Evolutionary conservation across 2,888 invertebrate species (phyloP).

Genomic region (Eilema sororculum): DNA sequence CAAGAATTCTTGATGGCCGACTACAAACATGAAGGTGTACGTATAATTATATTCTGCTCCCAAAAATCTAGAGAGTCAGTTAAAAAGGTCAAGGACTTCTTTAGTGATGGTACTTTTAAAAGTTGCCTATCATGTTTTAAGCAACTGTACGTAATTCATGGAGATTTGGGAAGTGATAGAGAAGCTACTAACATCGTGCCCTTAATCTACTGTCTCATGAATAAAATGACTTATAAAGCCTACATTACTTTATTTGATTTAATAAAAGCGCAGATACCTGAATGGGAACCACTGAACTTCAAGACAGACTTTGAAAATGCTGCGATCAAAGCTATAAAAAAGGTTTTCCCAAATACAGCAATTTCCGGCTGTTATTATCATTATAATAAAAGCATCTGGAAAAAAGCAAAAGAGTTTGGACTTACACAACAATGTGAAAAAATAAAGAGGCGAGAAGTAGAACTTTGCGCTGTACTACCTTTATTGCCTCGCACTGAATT

Average conservation of each 20-base stretch:
- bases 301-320: constrained; percentile 24
- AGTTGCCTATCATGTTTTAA: background rate
- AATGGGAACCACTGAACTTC: constrained; percentile 13
- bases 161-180: constrained; percentile 10
- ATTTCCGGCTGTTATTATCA: constrained; percentile 21
- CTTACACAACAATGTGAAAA: constrained; percentile 16
- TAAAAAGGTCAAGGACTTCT: constrained; percentile 14
- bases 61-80: constrained; percentile 16
- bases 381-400: constrained; percentile 25
- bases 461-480: constrained; percentile 20
- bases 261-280: constrained; percentile 19
- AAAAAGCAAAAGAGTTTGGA: constrained; percentile 22
- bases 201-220: constrained; percentile 13
- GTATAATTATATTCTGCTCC: constrained; percentile 15
- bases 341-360: constrained; percentile 19
- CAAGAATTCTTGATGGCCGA: constrained; percentile 18
- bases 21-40: constrained; percentile 17
- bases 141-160: no score
- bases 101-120: constrained; percentile 3
- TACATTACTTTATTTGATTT: constrained; percentile 18
- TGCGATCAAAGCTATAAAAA: constrained; percentile 26
- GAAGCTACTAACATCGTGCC: constrained; percentile 13
- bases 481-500: constrained; percentile 22
- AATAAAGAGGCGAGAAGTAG: constrained; percentile 18
- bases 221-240: constrained; percentile 10